Evolutionary conservation across 1,140 invertebrate genomes (phyloP).

Genomic region (Pseudomyrmex gracilis): DNA sequence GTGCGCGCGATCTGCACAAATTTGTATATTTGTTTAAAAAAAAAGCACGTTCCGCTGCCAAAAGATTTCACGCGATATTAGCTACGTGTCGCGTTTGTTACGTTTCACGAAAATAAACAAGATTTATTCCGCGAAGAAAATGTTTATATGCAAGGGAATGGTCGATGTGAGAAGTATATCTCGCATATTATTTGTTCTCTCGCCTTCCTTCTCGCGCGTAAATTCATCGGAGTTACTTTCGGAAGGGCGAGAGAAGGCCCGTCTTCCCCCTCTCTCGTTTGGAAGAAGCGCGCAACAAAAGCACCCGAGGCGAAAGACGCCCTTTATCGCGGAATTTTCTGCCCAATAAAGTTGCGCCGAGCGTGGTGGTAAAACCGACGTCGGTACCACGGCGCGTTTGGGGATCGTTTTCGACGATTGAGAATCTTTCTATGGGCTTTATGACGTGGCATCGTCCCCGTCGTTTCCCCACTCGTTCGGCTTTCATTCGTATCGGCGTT

Average conservation of each 20-base stretch:
- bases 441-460: slow-evolving; percentile 42
- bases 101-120: too few species aligned
- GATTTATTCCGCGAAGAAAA: too few species aligned
- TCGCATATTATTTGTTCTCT: slow-evolving; percentile 4
- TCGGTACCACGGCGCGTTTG: slow-evolving; percentile 16
- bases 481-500: slow-evolving; percentile 2
- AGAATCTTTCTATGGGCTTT: slow-evolving; percentile 55
- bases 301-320: slow-evolving; percentile 76
- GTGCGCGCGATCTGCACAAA: too few species aligned
- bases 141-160: too few species aligned
- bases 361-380: slow-evolving; percentile 47
- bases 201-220: neutral
- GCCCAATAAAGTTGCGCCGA: slow-evolving; percentile 81
- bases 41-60: too few species aligned
- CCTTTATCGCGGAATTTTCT: slow-evolving; percentile 83
- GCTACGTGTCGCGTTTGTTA: too few species aligned
- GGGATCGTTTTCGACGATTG: slow-evolving; percentile 51
- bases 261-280: neutral
- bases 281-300: slow-evolving; percentile 65
- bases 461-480: neutral
- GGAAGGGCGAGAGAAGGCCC: neutral
- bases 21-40: too few species aligned
- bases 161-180: neutral
- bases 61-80: too few species aligned
- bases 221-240: slow-evolving; percentile 22